Conservation (phyloP, 2,888 invertebrate species). For the Drosophila acutilabella region DNA sequence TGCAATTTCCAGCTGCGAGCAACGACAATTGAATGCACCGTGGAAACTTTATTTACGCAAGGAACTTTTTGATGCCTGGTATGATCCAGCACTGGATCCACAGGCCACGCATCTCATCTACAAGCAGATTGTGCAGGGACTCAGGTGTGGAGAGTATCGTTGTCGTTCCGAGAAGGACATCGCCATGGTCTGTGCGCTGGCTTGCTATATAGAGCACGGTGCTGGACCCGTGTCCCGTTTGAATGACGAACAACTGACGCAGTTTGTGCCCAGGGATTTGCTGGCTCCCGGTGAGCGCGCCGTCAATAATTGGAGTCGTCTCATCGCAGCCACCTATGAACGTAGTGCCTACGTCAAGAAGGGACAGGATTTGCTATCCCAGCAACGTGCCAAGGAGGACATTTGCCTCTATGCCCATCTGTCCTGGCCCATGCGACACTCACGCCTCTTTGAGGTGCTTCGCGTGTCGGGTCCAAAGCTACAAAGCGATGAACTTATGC, state of each 20-base stretch:
- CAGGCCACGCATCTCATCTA: conserved; percentile 95
- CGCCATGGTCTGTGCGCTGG: conserved; percentile 94
- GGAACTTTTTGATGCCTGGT: conserved; percentile 97
- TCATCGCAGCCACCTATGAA: conserved; percentile 90
- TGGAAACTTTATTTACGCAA: conserved; percentile 95
- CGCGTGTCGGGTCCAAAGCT: conserved; percentile 90
- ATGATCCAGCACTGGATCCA: conserved; percentile 92
- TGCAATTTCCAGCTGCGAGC: conserved; percentile 98
- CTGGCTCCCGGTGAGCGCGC: conserved; percentile 87
- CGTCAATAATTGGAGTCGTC: conserved; percentile 90
- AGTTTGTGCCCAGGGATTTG: conserved; percentile 80
- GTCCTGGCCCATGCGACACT: conserved; percentile 97
- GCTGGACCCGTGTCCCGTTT: conserved; percentile 77
- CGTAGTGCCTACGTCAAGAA: conserved; percentile 88
- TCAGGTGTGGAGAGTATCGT: conserved; percentile 96
- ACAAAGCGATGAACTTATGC: conserved; percentile 91
- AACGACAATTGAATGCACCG: conserved; percentile 93
- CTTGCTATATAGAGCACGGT: conserved; percentile 94
- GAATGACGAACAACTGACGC: conserved; percentile 56
- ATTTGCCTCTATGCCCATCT: conserved; percentile 95
- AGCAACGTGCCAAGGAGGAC: conserved; percentile 93
- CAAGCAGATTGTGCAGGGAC: conserved; percentile 93
- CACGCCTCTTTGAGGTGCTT: conserved; percentile 96
- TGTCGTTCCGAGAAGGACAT: conserved; percentile 93
- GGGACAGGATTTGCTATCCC: conserved; percentile 87